These are phyloP conservation scores for Falco punctatus DNA, from an alignment of 2,113 vertebrate genomes.

Conservation along the genomic window DNA sequence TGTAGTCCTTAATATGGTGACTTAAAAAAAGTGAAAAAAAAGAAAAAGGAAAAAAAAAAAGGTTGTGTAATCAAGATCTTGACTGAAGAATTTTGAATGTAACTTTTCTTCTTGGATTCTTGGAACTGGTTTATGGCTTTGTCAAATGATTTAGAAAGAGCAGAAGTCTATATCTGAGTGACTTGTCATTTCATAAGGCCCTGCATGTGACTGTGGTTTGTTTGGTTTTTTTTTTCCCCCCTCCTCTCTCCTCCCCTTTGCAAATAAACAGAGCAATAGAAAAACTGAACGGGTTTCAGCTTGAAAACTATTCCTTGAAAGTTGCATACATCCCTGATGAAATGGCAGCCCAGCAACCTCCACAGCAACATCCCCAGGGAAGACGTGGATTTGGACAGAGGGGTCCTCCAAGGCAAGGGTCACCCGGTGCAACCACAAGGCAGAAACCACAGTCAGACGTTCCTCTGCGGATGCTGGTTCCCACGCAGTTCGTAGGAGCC, in stretches of 20 bases:
- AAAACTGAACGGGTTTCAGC: constrained; percentile 93
- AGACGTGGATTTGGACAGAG: constrained; percentile 87
- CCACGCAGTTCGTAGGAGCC: constrained; percentile 96
- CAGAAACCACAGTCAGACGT: constrained; percentile 92
- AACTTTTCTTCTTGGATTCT: background rate
- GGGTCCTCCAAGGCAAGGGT: constrained; percentile 87
- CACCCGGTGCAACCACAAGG: constrained; percentile 83
- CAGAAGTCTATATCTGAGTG: background rate
- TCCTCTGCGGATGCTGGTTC: constrained; percentile 92
- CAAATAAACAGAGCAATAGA: constrained; percentile 87
- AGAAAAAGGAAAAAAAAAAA: background rate
- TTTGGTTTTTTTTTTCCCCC: background rate
- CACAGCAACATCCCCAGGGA: constrained; percentile 74
- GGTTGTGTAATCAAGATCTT: background rate
- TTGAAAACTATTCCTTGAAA: constrained; percentile 94
- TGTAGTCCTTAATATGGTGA: background rate
- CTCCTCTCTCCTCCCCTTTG: background rate
- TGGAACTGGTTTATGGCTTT: background rate
- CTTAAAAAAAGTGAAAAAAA: background rate
- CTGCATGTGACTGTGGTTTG: background rate
- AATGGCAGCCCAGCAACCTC: constrained; percentile 75
- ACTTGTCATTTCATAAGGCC: background rate
- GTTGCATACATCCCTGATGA: constrained; percentile 97
- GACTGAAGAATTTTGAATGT: background rate
- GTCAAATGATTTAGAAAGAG: background rate